A percentile compares a stretch with the other conserved stretches of the same genome.
Conservation (phyloP, 1,140 invertebrate genomes). For the Drosophila saltans region DNA sequence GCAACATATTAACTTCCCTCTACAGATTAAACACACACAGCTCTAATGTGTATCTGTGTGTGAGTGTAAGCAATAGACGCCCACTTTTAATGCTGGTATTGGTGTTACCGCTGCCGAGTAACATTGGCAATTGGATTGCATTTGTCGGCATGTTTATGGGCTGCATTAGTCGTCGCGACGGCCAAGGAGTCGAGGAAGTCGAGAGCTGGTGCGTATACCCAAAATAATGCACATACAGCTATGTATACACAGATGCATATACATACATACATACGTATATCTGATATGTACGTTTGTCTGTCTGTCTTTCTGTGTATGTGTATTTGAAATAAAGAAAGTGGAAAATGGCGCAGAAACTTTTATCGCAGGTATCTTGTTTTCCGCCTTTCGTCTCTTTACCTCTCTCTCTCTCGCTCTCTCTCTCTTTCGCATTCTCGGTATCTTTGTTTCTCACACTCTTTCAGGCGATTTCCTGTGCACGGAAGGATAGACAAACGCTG, state of each 20-base stretch:
- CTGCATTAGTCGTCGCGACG: conserved; percentile 43
- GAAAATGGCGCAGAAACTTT: conserved; percentile 78
- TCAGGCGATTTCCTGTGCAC: conserved; percentile 62
- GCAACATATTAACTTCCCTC: conserved; percentile 43
- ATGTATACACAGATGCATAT: background rate
- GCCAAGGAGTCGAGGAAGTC: conserved; percentile 22
- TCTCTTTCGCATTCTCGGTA: background rate
- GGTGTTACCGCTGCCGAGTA: conserved; percentile 2
- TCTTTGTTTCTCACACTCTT: background rate
- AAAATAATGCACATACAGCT: conserved; percentile 17
- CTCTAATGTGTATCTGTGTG: conserved; percentile 1
- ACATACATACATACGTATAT: background rate
- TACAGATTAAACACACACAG: conserved; percentile 57
- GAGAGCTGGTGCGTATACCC: conserved; percentile 47
- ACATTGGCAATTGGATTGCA: conserved; percentile 55
- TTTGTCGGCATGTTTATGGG: conserved; percentile 69
- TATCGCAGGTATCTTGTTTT: conserved; percentile 70
- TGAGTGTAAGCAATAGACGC: conserved; percentile 12
- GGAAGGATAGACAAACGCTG: conserved; percentile 56
- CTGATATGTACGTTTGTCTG: conserved; percentile 8
- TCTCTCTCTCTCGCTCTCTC: conserved; percentile 30
- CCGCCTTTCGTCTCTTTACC: conserved; percentile 42
- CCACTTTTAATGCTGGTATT: conserved; percentile 23
- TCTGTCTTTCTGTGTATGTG: conserved; percentile 6
- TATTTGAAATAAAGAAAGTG: conserved; percentile 52